Evolutionary conservation across 2,797 vertebrate genomes (phyloP).

Genomic region (Parauchenoglanis punctatus): DNA sequence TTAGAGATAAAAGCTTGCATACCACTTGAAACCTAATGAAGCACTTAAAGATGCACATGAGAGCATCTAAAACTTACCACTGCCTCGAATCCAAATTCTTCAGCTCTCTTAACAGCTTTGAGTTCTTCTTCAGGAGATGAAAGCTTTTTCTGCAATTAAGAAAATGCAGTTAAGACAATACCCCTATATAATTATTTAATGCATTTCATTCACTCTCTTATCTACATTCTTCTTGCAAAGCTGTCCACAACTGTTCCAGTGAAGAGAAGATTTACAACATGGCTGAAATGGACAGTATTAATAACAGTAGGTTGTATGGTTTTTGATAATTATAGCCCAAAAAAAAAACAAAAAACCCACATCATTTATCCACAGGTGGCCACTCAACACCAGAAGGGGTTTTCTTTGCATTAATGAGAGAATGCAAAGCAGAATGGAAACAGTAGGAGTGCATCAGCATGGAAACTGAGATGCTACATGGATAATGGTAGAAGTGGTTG

Average conservation of each 20-base stretch:
- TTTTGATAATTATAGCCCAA: constrained; percentile 22
- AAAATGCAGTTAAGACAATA: constrained; percentile 25
- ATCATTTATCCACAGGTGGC: constrained; percentile 37
- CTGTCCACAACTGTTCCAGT: neutral
- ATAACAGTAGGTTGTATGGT: neutral
- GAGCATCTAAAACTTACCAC: constrained; percentile 79
- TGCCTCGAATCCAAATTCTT: constrained; percentile 98
- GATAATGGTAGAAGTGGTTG: constrained; percentile 49
- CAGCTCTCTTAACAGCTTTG: constrained; percentile 93
- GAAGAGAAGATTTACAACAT: constrained; percentile 2
- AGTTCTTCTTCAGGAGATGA: constrained; percentile 97
- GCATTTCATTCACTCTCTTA: neutral
- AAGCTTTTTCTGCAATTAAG: constrained; percentile 87
- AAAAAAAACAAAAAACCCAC: neutral
- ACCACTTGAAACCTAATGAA: constrained; percentile 25
- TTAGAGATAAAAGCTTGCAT: constrained; percentile 33
- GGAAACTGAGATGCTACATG: neutral
- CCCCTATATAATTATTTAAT: neutral
- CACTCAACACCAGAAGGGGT: constrained; percentile 70
- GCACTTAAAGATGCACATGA: constrained; percentile 34
- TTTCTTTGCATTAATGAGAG: constrained; percentile 69
- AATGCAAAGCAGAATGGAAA: constrained; percentile 61
- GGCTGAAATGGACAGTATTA: neutral
- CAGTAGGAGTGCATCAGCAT: constrained; percentile 59
- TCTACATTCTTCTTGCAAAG: constrained; percentile 3